These are phyloP conservation scores for Corticium candelabrum DNA, from an alignment of 37 sponge, comb jelly and placozoan genomes.

Conservation along the genomic window DNA sequence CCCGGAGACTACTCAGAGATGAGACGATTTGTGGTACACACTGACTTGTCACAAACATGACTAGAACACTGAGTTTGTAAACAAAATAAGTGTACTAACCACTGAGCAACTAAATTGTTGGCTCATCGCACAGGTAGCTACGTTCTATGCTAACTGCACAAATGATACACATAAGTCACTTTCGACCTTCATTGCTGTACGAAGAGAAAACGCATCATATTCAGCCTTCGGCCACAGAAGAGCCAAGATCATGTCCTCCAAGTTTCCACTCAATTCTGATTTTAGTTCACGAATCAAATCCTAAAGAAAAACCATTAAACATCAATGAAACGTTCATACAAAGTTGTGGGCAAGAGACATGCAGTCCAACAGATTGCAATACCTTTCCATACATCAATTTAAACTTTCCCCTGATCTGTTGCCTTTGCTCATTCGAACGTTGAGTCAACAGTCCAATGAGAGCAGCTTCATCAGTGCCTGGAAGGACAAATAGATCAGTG, in stretches of 20 bases:
- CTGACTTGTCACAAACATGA: too few relatives aligned
- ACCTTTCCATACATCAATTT: conserved; percentile 88
- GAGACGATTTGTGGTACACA: too few relatives aligned
- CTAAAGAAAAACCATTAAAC: conserved; percentile 1
- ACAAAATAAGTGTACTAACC: too few relatives aligned
- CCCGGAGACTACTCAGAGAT: too few relatives aligned
- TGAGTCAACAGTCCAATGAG: conserved; percentile 70
- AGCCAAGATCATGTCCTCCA: conserved; percentile 55
- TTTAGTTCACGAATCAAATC: conserved; percentile 87
- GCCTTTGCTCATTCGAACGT: conserved; percentile 72
- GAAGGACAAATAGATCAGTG: neutral
- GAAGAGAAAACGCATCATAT: conserved; percentile 73
- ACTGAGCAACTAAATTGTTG: too few relatives aligned
- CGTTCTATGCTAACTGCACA: too few relatives aligned
- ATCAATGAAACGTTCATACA: neutral
- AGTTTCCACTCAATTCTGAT: conserved; percentile 87
- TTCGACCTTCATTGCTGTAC: conserved; percentile 76
- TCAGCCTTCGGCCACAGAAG: conserved; percentile 61
- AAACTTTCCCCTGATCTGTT: conserved; percentile 55
- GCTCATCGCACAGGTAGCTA: too few relatives aligned
- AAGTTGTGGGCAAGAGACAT: neutral
- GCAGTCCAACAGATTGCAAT: neutral
- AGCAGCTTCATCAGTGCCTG: conserved; percentile 87
- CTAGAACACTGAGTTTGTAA: too few relatives aligned
- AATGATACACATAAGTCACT: too few relatives aligned